Evolutionary conservation across 2,113 vertebrate genomes (phyloP).

Genomic region (Corythornis vintsioides): DNA sequence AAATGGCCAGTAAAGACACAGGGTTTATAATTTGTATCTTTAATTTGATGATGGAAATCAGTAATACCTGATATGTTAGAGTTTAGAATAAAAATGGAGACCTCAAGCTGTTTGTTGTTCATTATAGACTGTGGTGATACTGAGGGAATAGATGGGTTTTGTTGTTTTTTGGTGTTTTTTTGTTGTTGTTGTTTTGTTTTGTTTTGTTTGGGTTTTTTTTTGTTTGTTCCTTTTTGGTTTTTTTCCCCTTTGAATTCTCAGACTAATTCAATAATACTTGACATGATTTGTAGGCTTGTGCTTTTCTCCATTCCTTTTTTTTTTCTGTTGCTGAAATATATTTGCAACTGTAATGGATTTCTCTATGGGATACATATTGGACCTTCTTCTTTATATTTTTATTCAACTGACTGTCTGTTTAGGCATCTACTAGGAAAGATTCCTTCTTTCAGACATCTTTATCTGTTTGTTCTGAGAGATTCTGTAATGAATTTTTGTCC

Average conservation of each 20-base stretch:
- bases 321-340: not conserved
- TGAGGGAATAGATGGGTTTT: not conserved
- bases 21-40: not conserved
- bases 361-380: not conserved
- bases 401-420: not conserved
- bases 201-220: too few species aligned
- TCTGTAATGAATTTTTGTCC: slow-evolving; percentile 22
- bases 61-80: not conserved
- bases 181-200: too few species aligned
- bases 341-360: not conserved
- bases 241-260: not conserved
- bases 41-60: not conserved
- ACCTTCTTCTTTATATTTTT: slow-evolving; percentile 3
- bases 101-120: not conserved
- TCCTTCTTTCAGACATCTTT: not conserved
- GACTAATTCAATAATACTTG: not conserved
- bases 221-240: not conserved
- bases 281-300: not conserved
- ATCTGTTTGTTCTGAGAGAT: slow-evolving; percentile 21
- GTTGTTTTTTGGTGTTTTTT: too few species aligned
- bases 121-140: not conserved
- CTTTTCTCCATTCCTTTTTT: not conserved
- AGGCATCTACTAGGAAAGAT: not conserved
- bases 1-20: not conserved
- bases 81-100: not conserved